Percentiles rank a stretch among this genome's conserved stretches.
phyloP scores from a whole-genome alignment of 2,113 vertebrate species.

The Gopherus evgoodei region DNA sequence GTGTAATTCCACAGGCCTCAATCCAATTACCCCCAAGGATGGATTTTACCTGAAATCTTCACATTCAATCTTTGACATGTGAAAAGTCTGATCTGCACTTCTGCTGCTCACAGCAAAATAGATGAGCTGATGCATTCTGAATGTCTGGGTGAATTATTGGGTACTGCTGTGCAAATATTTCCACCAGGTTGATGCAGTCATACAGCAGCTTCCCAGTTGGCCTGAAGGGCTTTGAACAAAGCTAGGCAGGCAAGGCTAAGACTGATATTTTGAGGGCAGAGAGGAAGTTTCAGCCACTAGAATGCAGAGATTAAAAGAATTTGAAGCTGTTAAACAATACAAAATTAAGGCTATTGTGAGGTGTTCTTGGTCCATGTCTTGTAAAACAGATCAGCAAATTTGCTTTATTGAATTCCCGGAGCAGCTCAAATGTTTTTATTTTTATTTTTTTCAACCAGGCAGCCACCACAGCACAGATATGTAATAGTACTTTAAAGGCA shows the following conservation, averaged over 20 bases:
- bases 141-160: rapidly evolving
- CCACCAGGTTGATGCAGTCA: neutral
- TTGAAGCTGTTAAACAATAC: neutral
- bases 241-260: neutral
- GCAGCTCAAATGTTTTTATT: neutral
- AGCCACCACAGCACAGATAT: neutral
- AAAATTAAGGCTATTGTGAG: slow-evolving; percentile 58
- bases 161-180: neutral
- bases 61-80: rapidly evolving
- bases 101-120: neutral
- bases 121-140: neutral
- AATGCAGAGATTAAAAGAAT: slow-evolving; percentile 2
- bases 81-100: neutral
- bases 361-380: slow-evolving; percentile 4
- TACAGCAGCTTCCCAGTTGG: rapidly evolving
- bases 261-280: neutral
- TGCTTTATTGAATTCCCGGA: neutral
- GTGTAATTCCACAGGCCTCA: neutral
- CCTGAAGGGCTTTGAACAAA: neutral
- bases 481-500: neutral
- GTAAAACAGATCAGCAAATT: neutral
- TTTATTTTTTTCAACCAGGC: neutral
- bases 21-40: neutral
- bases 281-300: neutral
- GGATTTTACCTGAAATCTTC: neutral